Percentiles rank a stretch among this genome's conserved stretches.
Evolutionary conservation across 2,888 invertebrate genomes (phyloP).

Genomic region (Cheilosia pagana): DNA sequence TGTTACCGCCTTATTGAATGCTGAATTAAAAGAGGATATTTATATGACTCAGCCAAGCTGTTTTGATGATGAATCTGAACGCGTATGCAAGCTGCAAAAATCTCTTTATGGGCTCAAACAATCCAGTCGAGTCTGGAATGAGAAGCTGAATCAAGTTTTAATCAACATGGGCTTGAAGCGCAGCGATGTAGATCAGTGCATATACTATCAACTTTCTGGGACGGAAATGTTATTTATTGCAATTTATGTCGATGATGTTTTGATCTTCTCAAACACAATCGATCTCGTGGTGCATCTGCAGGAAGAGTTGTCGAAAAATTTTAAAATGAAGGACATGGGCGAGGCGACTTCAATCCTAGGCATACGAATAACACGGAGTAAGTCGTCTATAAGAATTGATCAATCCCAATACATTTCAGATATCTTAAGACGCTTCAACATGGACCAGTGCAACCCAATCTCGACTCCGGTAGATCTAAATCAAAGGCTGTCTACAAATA

Average conservation of each 20-base stretch:
- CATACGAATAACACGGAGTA: conserved; percentile 37
- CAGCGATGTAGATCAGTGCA: conserved; percentile 44
- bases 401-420: conserved; percentile 60
- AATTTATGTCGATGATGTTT: conserved; percentile 61
- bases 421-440: conserved; percentile 36
- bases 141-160: conserved; percentile 44
- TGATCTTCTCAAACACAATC: conserved; percentile 47
- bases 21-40: conserved; percentile 63
- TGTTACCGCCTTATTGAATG: conserved; percentile 67
- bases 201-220: conserved; percentile 37
- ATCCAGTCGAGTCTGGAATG: conserved; percentile 49
- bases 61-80: conserved; percentile 58
- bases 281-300: conserved; percentile 10
- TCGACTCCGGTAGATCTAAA: conserved; percentile 9
- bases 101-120: conserved; percentile 66
- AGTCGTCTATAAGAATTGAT: conserved; percentile 47
- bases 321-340: conserved; percentile 55
- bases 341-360: conserved; percentile 51
- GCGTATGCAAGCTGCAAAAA: conserved; percentile 46
- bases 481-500: conserved; percentile 52
- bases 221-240: conserved; percentile 46
- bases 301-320: conserved; percentile 38
- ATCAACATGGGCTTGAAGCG: conserved; percentile 40
- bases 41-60: conserved; percentile 67
- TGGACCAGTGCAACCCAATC: conserved; percentile 33